A percentile compares a stretch with the other conserved stretches of the same genome.
Conservation (phyloP, 2,888 invertebrate genomes). For the Tiphia femorata region DNA sequence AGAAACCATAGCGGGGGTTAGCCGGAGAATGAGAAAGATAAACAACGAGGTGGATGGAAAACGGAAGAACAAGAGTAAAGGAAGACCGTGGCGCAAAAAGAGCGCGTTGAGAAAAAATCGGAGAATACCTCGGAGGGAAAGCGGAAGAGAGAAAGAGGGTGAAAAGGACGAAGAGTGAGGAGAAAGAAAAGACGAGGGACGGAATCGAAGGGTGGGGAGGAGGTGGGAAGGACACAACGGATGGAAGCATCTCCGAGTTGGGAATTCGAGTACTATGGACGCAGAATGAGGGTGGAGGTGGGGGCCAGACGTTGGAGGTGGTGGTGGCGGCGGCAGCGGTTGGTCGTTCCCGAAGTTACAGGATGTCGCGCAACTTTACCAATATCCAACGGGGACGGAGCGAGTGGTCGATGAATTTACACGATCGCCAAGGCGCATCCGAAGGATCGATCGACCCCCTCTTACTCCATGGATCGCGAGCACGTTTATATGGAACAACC, state of each 20-base stretch:
- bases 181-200: conserved; percentile 5
- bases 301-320: background rate
- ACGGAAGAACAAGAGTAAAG: too few relatives aligned
- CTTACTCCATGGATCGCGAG: too few relatives aligned
- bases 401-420: conserved; percentile 44
- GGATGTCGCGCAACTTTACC: conserved; percentile 66
- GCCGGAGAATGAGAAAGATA: too few relatives aligned
- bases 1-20: too few relatives aligned
- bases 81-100: too few relatives aligned
- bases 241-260: conserved; percentile 32
- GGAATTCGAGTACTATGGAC: conserved; percentile 38
- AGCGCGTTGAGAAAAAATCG: too few relatives aligned
- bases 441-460: too few relatives aligned
- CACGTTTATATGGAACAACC: too few relatives aligned
- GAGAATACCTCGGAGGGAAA: too few relatives aligned
- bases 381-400: conserved; percentile 56
- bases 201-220: conserved; percentile 11
- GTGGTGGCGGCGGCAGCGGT: conserved; percentile 20
- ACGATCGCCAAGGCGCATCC: conserved; percentile 15
- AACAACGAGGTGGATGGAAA: too few relatives aligned
- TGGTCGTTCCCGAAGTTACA: conserved; percentile 49
- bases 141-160: too few relatives aligned
- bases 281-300: conserved; percentile 13
- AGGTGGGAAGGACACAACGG: conserved; percentile 25
- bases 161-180: conserved; percentile 6